A percentile compares a stretch with the other conserved stretches of the same genome.
Conservation (phyloP, 2,113 vertebrate genomes). For the Menidia beryllina region DNA sequence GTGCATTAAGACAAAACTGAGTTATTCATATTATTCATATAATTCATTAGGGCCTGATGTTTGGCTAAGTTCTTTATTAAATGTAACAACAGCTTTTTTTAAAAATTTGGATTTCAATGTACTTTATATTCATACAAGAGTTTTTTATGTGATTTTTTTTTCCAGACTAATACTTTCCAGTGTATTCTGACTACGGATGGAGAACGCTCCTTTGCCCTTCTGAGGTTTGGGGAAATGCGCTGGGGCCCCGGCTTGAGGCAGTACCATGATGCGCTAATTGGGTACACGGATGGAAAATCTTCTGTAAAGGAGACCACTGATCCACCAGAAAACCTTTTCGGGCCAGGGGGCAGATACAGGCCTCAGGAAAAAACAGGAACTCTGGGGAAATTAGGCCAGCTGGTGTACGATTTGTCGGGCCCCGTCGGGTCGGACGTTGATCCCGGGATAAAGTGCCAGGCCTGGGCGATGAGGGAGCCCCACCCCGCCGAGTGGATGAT, state of each 20-base stretch:
- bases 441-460: conserved; percentile 73
- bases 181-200: conserved; percentile 85
- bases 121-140: neutral
- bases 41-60: neutral
- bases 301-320: conserved; percentile 74
- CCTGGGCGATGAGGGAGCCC: conserved; percentile 80
- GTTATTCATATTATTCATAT: too few relatives aligned
- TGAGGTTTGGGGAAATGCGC: conserved; percentile 81
- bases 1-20: too few relatives aligned
- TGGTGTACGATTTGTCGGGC: conserved; percentile 79
- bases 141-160: conserved; percentile 20
- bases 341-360: conserved; percentile 79
- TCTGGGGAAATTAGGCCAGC: conserved; percentile 75
- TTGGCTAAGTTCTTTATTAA: too few relatives aligned
- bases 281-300: conserved; percentile 81
- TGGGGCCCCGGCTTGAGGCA: conserved; percentile 83
- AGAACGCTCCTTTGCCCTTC: conserved; percentile 80
- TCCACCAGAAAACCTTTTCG: conserved; percentile 76
- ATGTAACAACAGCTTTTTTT: neutral
- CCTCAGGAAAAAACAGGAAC: conserved; percentile 79
- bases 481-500: conserved; percentile 73
- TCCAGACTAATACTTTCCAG: conserved; percentile 86
- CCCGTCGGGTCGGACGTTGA: conserved; percentile 34
- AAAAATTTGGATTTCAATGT: neutral
- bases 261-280: conserved; percentile 79